Conservation (phyloP, 1,140 invertebrate genomes). For the Hesperophylax magnus region DNA sequence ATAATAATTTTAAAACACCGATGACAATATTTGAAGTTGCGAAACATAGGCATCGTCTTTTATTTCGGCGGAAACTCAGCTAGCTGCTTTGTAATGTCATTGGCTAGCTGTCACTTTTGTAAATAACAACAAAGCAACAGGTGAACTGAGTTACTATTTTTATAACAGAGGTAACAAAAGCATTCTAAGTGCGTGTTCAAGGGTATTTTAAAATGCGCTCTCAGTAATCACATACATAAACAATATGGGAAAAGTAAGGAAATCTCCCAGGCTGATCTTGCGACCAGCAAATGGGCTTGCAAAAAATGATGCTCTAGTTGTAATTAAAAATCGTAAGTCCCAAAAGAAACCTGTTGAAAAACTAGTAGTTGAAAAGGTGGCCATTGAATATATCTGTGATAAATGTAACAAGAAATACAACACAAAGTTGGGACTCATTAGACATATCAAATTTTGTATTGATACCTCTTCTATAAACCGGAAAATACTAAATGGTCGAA, state of each 20-base stretch:
- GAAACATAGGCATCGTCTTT: no score
- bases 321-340: slow-evolving; percentile 43
- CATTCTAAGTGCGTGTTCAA: no score
- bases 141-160: no score
- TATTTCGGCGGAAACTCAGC: no score
- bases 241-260: slow-evolving; percentile 2
- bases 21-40: no score
- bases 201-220: no score
- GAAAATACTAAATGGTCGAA: slow-evolving; percentile 9
- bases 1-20: no score
- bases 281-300: not conserved
- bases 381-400: slow-evolving; percentile 49
- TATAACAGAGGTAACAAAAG: no score
- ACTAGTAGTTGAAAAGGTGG: slow-evolving; percentile 17
- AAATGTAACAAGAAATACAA: slow-evolving; percentile 52
- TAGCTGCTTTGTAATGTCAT: no score
- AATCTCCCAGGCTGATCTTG: not conserved
- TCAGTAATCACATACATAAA: not conserved
- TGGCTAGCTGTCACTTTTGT: no score
- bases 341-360: slow-evolving; percentile 18
- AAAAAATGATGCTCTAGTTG: slow-evolving; percentile 42
- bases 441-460: slow-evolving; percentile 50
- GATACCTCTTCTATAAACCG: slow-evolving; percentile 16
- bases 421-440: slow-evolving; percentile 38
- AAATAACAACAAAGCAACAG: no score